Conservation (phyloP, 1,140 invertebrate species). For the Zaprionus capensis region DNA sequence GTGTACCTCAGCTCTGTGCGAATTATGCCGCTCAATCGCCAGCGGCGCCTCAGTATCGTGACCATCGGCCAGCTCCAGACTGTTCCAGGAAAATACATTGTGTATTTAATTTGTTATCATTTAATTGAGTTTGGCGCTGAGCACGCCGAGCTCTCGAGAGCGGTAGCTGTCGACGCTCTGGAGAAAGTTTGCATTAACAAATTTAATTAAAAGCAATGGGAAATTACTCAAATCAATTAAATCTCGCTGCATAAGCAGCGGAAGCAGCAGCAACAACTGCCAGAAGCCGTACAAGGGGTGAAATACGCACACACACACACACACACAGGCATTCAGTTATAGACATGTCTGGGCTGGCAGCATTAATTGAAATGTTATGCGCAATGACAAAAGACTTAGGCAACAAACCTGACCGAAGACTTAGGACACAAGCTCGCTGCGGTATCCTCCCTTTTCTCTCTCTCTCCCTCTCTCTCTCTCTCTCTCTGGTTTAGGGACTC, state of each 20-base stretch:
- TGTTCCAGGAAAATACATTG: conserved; percentile 22
- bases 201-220: conserved; percentile 61
- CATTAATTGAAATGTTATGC: conserved; percentile 73
- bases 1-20: conserved; percentile 46
- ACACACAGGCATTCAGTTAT: not conserved
- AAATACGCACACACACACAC: not conserved
- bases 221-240: conserved; percentile 66
- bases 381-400: conserved; percentile 55
- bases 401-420: conserved; percentile 55
- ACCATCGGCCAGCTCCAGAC: conserved; percentile 44
- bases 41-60: conserved; percentile 72
- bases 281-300: conserved; percentile 51
- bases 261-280: conserved; percentile 33
- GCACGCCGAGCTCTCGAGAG: not conserved
- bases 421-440: conserved; percentile 38
- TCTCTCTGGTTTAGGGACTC: too few species aligned
- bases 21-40: conserved; percentile 69
- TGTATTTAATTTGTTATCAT: conserved; percentile 74
- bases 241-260: conserved; percentile 42
- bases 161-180: conserved; percentile 59
- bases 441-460: not conserved
- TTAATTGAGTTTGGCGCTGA: conserved; percentile 65
- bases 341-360: not conserved
- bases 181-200: conserved; percentile 62
- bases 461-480: too few species aligned